A percentile compares a stretch with the other conserved stretches of the same genome.
phyloP scores from a whole-genome alignment of 2,888 invertebrate species.

The Chrysina gloriosa region DNA sequence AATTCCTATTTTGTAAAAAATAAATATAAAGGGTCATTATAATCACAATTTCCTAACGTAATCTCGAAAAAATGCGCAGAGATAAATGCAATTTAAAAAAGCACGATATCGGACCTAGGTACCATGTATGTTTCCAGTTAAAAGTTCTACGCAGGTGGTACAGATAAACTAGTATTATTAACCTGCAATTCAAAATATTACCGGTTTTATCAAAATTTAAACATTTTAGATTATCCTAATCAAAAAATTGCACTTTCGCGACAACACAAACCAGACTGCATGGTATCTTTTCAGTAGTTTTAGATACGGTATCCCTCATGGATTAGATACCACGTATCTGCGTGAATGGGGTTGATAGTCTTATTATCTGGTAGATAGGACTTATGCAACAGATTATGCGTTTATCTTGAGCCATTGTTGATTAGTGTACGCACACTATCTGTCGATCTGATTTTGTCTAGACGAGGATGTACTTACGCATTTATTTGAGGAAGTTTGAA shows the following conservation, averaged over 20 bases:
- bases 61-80: no score
- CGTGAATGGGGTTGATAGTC: slow-evolving; percentile 37
- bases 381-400: slow-evolving; percentile 38
- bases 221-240: slow-evolving; percentile 29
- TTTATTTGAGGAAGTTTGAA: not conserved
- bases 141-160: not conserved
- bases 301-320: slow-evolving; percentile 32
- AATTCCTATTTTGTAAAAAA: no score
- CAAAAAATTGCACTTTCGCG: slow-evolving; percentile 10
- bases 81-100: no score
- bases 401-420: slow-evolving; percentile 28
- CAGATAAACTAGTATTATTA: not conserved
- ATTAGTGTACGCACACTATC: slow-evolving; percentile 15
- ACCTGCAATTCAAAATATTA: slow-evolving; percentile 1
- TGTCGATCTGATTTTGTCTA: not conserved
- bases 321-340: slow-evolving; percentile 41
- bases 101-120: no score
- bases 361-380: slow-evolving; percentile 33
- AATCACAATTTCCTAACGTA: no score
- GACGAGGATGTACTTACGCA: not conserved
- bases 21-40: no score
- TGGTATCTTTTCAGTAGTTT: slow-evolving; percentile 23
- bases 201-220: slow-evolving; percentile 28
- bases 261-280: slow-evolving; percentile 15
- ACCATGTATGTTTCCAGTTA: not conserved